These are phyloP conservation scores for Alectura lathami DNA, from an alignment of 2,113 vertebrate species.

Conservation along the genomic window DNA sequence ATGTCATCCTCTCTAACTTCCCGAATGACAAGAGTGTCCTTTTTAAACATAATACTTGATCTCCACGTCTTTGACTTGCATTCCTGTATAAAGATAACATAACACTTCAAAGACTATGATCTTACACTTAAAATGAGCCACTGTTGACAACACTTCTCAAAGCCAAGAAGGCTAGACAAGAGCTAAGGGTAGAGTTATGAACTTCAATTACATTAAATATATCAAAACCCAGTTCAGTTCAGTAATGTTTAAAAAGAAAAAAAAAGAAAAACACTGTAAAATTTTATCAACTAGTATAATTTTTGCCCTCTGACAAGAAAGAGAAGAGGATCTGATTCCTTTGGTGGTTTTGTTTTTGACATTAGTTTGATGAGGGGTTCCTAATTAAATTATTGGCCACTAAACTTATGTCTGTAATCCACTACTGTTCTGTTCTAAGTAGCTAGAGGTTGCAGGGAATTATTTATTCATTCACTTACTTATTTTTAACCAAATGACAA, in stretches of 20 bases:
- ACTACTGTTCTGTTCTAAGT: background rate
- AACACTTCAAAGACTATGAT: background rate
- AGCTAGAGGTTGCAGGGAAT: background rate
- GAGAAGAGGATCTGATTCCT: background rate
- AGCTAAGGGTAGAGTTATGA: background rate
- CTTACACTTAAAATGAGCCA: background rate
- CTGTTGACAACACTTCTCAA: background rate
- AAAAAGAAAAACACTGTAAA: background rate
- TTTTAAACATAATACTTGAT: conserved; percentile 86
- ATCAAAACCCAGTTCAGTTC: background rate
- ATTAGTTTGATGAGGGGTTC: background rate
- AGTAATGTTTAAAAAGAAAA: background rate
- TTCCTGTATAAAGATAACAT: conserved; percentile 81
- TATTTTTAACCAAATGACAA: background rate
- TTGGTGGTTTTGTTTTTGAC: background rate
- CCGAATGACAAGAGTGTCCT: conserved; percentile 87
- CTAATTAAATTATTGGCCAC: background rate
- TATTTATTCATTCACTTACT: background rate
- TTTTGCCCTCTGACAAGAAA: background rate
- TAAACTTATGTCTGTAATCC: background rate
- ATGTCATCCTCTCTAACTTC: conserved; percentile 97
- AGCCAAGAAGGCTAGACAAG: background rate
- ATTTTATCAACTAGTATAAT: background rate
- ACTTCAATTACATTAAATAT: background rate
- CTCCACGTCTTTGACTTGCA: conserved; percentile 93